These are phyloP conservation scores for Hypsopygia costalis DNA, from an alignment of 2,888 invertebrate genomes.

Conservation along the genomic window DNA sequence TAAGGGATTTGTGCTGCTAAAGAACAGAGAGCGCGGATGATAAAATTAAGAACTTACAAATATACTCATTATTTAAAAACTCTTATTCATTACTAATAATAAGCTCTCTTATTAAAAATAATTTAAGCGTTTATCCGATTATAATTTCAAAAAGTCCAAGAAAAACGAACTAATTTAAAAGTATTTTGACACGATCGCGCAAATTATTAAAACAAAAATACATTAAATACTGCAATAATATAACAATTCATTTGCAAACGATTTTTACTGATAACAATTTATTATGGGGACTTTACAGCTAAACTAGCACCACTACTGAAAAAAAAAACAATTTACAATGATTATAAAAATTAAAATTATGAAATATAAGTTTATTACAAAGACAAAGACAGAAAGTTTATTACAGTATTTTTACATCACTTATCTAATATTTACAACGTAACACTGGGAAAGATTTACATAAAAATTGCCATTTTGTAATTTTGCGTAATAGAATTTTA, in stretches of 20 bases:
- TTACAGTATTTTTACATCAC: no score
- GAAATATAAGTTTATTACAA: no score
- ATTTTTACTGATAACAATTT: no score
- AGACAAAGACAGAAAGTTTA: no score
- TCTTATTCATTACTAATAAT: conserved; percentile 23
- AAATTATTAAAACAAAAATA: conserved; percentile 3
- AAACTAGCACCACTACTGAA: no score
- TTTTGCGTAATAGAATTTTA: no score
- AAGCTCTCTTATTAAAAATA: conserved; percentile 27
- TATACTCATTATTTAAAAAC: conserved; percentile 21
- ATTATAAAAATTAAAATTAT: no score
- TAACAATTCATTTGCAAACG: background rate
- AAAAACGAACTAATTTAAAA: conserved; percentile 2
- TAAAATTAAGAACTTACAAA: conserved; percentile 12
- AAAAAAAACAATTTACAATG: no score
- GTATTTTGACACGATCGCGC: background rate
- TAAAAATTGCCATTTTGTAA: no score
- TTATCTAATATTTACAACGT: no score
- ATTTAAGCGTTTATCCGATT: conserved; percentile 16
- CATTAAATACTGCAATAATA: conserved; percentile 6
- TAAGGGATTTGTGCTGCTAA: conserved; percentile 20
- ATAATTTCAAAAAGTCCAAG: conserved; percentile 1
- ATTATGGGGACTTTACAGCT: no score
- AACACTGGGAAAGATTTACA: no score
- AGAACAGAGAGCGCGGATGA: conserved; percentile 22